phyloP scores from a whole-genome alignment of 2,888 invertebrate species.

The Scaptomyza reducta region DNA sequence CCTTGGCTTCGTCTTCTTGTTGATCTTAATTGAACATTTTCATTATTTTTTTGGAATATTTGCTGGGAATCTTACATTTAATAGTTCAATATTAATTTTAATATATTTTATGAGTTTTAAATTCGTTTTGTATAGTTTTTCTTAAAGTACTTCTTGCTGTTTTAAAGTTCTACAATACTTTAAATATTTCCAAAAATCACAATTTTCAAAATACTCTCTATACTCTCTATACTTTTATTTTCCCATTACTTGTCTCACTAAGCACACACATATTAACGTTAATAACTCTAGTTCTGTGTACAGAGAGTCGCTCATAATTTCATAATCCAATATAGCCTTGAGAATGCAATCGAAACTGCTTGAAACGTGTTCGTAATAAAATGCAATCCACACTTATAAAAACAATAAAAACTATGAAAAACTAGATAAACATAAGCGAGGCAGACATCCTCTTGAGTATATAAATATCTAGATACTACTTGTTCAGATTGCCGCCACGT shows the following conservation, averaged over 20 bases:
- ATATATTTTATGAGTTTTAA: no score
- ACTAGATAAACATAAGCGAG: constrained; percentile 47
- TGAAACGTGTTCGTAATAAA: constrained; percentile 29
- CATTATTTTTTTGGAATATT: background rate
- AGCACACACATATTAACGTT: background rate
- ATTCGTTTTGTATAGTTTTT: no score
- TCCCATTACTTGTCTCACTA: background rate
- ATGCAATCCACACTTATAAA: constrained; percentile 42
- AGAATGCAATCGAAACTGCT: constrained; percentile 6
- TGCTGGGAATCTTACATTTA: background rate
- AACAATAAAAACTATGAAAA: constrained; percentile 56
- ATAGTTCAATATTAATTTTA: background rate
- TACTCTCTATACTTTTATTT: no score
- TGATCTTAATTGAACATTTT: constrained; percentile 11
- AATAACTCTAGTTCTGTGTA: background rate
- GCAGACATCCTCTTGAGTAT: constrained; percentile 25
- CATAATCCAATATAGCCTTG: constrained; percentile 23
- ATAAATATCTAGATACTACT: constrained; percentile 30
- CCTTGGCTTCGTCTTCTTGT: background rate
- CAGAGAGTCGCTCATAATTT: background rate
- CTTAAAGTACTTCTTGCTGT: no score
- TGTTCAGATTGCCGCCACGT: constrained; percentile 60
- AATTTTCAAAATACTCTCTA: no score
- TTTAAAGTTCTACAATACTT: no score
- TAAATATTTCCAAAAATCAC: no score